These are phyloP conservation scores for Trididemnum nubilum DNA, from an alignment of 23 tunicate genomes.

Conservation along the genomic window DNA sequence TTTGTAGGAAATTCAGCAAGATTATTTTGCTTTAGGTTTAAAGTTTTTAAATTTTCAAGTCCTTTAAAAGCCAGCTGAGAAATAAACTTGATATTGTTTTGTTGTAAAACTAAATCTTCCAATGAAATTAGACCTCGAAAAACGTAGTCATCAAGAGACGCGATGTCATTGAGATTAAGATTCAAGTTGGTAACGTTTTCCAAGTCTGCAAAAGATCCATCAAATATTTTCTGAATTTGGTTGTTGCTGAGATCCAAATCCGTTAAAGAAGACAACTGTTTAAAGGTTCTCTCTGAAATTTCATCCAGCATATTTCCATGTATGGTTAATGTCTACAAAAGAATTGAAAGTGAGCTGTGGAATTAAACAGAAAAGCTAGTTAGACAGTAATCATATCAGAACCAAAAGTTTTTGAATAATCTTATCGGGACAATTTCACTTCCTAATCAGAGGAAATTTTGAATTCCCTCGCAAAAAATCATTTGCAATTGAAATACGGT, in stretches of 20 bases:
- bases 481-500: too few relatives aligned
- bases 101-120: slow-evolving; percentile 25
- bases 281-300: background rate
- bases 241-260: slow-evolving; percentile 34
- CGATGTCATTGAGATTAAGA: slow-evolving; percentile 32
- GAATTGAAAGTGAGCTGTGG: too few relatives aligned
- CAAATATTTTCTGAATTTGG: background rate
- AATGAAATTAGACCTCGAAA: slow-evolving; percentile 23
- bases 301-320: slow-evolving; percentile 23
- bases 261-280: slow-evolving; percentile 3
- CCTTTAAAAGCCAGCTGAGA: slow-evolving; percentile 34
- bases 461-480: too few relatives aligned
- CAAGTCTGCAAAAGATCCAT: slow-evolving; percentile 29
- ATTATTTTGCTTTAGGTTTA: slow-evolving; percentile 25
- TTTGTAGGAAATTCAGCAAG: slow-evolving; percentile 32
- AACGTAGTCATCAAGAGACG: slow-evolving; percentile 3
- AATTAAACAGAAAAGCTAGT: too few relatives aligned
- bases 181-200: background rate
- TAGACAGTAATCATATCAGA: too few relatives aligned
- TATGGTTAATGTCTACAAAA: slow-evolving; percentile 25
- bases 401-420: too few relatives aligned
- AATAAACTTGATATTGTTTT: slow-evolving; percentile 43
- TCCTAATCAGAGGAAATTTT: too few relatives aligned
- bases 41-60: slow-evolving; percentile 14
- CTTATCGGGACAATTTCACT: too few relatives aligned